These are phyloP conservation scores for Lethocerus indicus DNA, from an alignment of 1,140 invertebrate genomes.

Conservation along the genomic window DNA sequence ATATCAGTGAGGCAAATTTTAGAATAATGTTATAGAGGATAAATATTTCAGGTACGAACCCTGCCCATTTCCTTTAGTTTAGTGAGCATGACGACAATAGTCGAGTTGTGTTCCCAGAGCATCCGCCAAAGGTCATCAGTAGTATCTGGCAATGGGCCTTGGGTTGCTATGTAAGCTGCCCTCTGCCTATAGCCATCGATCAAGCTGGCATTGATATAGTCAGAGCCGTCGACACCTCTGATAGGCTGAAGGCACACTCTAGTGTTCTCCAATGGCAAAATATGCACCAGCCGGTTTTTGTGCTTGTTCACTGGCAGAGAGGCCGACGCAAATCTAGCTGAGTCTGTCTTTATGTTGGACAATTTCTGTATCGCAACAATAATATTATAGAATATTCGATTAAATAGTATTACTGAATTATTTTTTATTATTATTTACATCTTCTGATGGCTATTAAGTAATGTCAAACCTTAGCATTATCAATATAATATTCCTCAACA, in stretches of 20 bases:
- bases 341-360: constrained; percentile 86
- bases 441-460: not conserved
- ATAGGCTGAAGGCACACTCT: constrained; percentile 86
- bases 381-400: too few species aligned
- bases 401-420: not conserved
- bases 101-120: constrained; percentile 99
- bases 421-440: not conserved
- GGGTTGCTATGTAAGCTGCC: constrained; percentile 89
- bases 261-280: constrained; percentile 91
- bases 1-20: too few species aligned
- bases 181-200: constrained; percentile 69
- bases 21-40: too few species aligned
- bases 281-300: constrained; percentile 89
- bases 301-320: constrained; percentile 94
- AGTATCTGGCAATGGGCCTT: constrained; percentile 89
- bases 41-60: constrained; percentile 42
- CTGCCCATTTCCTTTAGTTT: constrained; percentile 94
- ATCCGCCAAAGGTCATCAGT: constrained; percentile 98
- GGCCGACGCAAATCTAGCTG: constrained; percentile 84
- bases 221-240: constrained; percentile 82
- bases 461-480: not conserved
- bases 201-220: constrained; percentile 98
- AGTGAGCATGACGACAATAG: constrained; percentile 97
- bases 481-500: not conserved
- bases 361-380: constrained; percentile 71